Percentiles rank a stretch among this genome's conserved stretches.
Evolutionary conservation across 2,888 invertebrate species (phyloP).

Genomic region (Oscheius onirici): DNA sequence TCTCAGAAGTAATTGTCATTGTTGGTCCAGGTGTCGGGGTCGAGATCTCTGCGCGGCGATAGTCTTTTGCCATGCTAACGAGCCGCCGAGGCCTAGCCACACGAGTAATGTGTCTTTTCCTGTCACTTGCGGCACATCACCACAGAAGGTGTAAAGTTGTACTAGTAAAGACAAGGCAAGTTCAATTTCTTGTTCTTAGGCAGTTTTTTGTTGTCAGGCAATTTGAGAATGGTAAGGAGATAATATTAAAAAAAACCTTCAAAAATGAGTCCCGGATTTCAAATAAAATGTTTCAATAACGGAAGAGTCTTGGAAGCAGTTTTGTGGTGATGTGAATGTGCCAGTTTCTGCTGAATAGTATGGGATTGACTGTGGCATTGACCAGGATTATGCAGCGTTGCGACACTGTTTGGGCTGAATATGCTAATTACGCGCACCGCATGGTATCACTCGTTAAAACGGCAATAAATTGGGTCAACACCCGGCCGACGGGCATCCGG

Average conservation of each 20-base stretch:
- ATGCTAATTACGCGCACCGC: conserved; percentile 22
- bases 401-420: conserved; percentile 1
- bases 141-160: conserved; percentile 19
- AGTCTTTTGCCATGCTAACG: conserved; percentile 25
- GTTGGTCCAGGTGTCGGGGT: conserved; percentile 10
- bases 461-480: conserved; percentile 24
- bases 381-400: conserved; percentile 5
- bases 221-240: not conserved
- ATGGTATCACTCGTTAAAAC: conserved; percentile 24
- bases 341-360: not conserved
- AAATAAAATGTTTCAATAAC: not conserved
- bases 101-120: conserved; percentile 22
- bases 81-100: conserved; percentile 9
- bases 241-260: not conserved
- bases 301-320: not conserved
- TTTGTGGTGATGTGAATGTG: not conserved
- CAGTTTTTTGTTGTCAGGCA: not conserved
- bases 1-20: conserved; percentile 12
- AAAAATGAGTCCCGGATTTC: not conserved
- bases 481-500: not conserved
- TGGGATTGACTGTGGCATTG: conserved; percentile 14
- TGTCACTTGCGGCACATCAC: conserved; percentile 19
- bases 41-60: conserved; percentile 15
- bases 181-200: not conserved
- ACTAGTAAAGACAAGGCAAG: conserved; percentile 10